phyloP scores from a whole-genome alignment of 2,113 vertebrate genomes.

The Clarias macrocephalus region DNA sequence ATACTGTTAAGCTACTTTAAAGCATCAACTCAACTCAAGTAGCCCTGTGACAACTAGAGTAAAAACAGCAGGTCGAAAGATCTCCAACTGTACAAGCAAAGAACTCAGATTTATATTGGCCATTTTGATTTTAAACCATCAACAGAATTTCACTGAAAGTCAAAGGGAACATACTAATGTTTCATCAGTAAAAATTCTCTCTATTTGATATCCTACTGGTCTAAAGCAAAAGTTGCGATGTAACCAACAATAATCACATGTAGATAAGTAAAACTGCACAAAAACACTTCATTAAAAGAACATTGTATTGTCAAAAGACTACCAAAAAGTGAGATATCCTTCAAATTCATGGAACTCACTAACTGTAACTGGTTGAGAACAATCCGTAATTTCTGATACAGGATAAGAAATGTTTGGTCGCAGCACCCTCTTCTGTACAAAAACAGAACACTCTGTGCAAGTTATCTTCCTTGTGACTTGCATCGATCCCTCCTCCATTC shows the following conservation, averaged over 20 bases:
- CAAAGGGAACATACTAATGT: not conserved
- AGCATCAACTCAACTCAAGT: not conserved
- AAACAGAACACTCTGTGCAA: conserved; percentile 19
- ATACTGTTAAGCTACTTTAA: conserved; percentile 22
- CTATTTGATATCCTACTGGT: not conserved
- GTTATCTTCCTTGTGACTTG: not conserved
- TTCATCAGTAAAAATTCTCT: not conserved
- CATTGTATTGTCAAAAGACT: conserved; percentile 2
- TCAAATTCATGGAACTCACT: conserved; percentile 19
- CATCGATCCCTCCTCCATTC: conserved; percentile 16
- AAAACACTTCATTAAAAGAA: conserved; percentile 27
- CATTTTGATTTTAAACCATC: not conserved
- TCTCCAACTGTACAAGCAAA: not conserved
- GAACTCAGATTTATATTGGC: not conserved
- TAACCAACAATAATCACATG: conserved; percentile 10
- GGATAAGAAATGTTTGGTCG: conserved; percentile 31
- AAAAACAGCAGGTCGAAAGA: conserved; percentile 1
- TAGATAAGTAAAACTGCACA: conserved; percentile 13
- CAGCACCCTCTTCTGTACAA: conserved; percentile 46
- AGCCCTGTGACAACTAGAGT: not conserved
- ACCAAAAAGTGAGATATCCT: not conserved
- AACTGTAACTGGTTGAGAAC: conserved; percentile 6
- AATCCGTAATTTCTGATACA: conserved; percentile 6
- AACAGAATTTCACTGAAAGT: not conserved
- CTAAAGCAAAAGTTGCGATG: conserved; percentile 6